A percentile compares a stretch with the other conserved stretches of the same genome.
phyloP scores from a whole-genome alignment of 2,797 vertebrate species.

The Rallus crepitans region DNA sequence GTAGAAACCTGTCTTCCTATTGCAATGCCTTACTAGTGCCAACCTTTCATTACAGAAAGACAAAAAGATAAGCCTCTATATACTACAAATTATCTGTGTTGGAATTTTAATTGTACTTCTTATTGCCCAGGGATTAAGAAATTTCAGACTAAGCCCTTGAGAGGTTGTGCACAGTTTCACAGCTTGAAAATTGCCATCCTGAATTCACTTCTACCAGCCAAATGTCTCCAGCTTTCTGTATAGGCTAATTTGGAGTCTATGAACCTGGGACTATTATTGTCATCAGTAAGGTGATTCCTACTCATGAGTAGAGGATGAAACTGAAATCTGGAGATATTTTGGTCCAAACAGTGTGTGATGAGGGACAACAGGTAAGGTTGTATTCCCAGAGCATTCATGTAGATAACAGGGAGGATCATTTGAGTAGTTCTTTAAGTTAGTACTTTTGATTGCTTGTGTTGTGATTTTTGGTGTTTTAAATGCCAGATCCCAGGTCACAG shows the following conservation, averaged over 20 bases:
- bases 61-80: not conserved
- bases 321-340: not conserved
- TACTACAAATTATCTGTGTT: not conserved
- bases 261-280: not conserved
- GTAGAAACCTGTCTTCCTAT: not conserved
- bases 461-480: not conserved
- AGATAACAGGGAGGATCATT: not conserved
- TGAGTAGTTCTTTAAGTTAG: not conserved
- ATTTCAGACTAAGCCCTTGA: not conserved
- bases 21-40: not conserved
- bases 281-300: not conserved
- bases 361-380: not conserved
- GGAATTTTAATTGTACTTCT: constrained; percentile 18
- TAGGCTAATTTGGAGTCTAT: not conserved
- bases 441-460: not conserved
- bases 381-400: not conserved
- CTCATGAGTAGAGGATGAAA: not conserved
- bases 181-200: not conserved
- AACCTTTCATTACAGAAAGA: not conserved
- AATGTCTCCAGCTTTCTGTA: not conserved
- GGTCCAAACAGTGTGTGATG: not conserved
- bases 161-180: not conserved
- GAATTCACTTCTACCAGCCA: not conserved
- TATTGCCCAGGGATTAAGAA: not conserved
- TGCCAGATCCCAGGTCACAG: not conserved